Evolutionary conservation across 1,140 invertebrate genomes (phyloP), one percentile per base, ranked within the genome.

Genomic region (Tachypleus tridentatus): DNA sequence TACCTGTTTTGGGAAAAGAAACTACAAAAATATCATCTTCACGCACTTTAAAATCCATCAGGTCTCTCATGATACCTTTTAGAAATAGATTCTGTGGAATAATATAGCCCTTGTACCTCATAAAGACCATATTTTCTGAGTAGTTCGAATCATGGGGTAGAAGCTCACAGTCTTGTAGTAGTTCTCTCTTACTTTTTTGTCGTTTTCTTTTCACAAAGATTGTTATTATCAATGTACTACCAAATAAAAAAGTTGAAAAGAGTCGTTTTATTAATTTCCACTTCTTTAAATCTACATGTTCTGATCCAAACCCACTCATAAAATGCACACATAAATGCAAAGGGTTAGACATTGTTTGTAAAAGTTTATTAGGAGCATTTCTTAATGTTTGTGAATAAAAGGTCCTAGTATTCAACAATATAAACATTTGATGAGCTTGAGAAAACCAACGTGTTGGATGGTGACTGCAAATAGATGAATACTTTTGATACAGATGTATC

Each of bases 1-100:
- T 65, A 69, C 69, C 69, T 57, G 70, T 65, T 66, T 71, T 71
- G 3, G 70, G 70, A 66, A 69, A 71, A 47, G 67, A 63, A 8
- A 62, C 59, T 5, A 71, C 51, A 51, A 71, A 57, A 49, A 71
- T 61, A 58, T 71, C 70, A 57, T 65, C 62, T 29, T 67, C 63
- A 10, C 65, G 57, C 48, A 66, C 67, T 3, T 56, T 49, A 49
- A 71, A 65, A 49, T 61, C 57, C 51, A 49, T 8, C n/a, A 69
- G 47, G 1, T 49, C n/a, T 48, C 56, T 47, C 29, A 69, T 50
- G 29, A 49, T 59, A 8, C 58, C 61, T 58, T 67, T 62, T 8
- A 66, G 62, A 61, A 64, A 64, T 57, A 56, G 29, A 29, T 29
- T 29, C 29, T 29, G 58, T 49, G 66, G 59, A 4, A 70, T 57